phyloP scores from a whole-genome alignment of 2,113 vertebrate genomes.

The Bufo gargarizans region DNA sequence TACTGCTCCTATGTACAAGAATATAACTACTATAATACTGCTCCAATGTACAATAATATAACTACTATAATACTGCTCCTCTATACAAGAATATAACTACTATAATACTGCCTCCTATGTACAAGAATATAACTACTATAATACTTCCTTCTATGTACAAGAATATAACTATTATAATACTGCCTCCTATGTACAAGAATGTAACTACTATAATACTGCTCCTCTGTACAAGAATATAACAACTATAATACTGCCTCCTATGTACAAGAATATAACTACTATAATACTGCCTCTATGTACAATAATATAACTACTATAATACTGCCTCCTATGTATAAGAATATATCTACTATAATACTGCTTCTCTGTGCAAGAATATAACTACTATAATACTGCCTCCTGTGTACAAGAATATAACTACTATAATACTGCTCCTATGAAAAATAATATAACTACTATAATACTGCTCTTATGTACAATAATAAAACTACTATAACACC shows the following conservation, averaged over 20 bases:
- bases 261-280: neutral
- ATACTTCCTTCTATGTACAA: neutral
- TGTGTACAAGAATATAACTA: neutral
- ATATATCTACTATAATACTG: neutral
- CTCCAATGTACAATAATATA: neutral
- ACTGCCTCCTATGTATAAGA: neutral
- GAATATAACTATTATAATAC: neutral
- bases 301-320: neutral
- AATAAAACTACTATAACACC: neutral
- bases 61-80: slow-evolving; percentile 2
- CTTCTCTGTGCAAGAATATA: neutral
- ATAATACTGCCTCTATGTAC: neutral
- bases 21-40: neutral
- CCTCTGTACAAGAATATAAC: neutral
- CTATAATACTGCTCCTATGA: neutral
- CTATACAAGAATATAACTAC: slow-evolving; percentile 9
- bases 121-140: neutral
- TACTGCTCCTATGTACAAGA: neutral
- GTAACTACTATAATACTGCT: neutral
- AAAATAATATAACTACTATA: neutral
- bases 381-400: slow-evolving; percentile 8
- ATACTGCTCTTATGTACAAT: neutral
- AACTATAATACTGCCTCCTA: slow-evolving; percentile 2
- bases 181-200: neutral
- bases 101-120: slow-evolving; percentile 2